Base-by-base conservation (phyloP, 1,140 invertebrate genomes). In the Alviniconcha marisindica region DNA sequence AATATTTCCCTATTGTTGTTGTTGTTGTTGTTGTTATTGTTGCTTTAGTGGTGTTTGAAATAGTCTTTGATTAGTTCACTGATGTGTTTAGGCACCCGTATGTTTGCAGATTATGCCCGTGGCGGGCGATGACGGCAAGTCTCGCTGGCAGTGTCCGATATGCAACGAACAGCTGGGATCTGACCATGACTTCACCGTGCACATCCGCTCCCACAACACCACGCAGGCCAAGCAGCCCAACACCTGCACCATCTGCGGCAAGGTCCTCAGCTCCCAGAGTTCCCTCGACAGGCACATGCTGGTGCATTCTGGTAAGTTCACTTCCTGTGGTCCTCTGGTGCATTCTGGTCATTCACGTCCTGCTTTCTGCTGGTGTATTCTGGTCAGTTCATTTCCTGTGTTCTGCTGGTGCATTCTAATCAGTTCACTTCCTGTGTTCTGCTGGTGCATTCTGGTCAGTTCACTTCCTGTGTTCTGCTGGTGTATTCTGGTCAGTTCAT, bases 211-310 rank as follows among this genome's bases (percentile, higher is more conserved):
- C 10, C 91, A 93, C 82, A 91, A 92, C 86, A 84, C 84, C 14
- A 79, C 78, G 14, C 84, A 86, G 5, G 81, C 85, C 38, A 86
- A 89, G 73, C 76, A 76, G 31, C 84, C 89, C 31, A 94, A 94
- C 87, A 90, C 92, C 33, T 95, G 94, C 88, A 93, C 92, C 24
- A 92, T 94, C 66, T 95, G 94, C 86, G 90, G 90, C 7, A 95
- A 95, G 83, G 90, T 91, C 51, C 92, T 97, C 5, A 96, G 96
- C 88, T 97, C 96, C 1, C 95, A 96, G 74, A 96, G 95, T 83
- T 97, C 96, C 2, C 85, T 93, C 10, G 92, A 93, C 84, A 87
- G 92, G 81, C 92, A 93, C 84, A 92, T 93, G 92, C 87, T 93
- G 2, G 91, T 92, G 14, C 92, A 93, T 81, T 93, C 92, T 82